These are phyloP conservation scores for Brachypteracias leptosomus DNA, from an alignment of 2,113 vertebrate genomes.

Conservation along the genomic window DNA sequence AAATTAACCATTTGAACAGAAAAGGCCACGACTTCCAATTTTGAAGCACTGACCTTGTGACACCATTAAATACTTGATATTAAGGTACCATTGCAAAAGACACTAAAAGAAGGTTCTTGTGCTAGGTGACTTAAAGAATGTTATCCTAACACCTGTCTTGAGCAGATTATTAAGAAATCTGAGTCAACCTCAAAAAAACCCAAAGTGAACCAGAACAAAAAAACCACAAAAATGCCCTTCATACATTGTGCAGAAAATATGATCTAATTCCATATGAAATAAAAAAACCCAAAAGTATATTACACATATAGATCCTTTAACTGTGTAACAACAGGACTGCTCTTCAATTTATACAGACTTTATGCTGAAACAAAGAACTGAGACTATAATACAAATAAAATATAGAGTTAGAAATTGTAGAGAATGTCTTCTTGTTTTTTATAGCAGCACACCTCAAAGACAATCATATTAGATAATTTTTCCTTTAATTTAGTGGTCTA, in stretches of 20 bases:
- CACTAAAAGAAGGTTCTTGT: background rate
- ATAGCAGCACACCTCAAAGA: conserved; percentile 10
- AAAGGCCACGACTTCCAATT: conserved; percentile 34
- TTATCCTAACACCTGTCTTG: background rate
- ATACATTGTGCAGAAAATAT: background rate
- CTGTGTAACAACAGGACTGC: background rate
- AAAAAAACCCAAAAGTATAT: background rate
- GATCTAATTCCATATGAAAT: background rate
- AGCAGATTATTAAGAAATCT: background rate
- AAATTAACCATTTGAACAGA: conserved; percentile 40
- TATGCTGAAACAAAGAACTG: background rate
- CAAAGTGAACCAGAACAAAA: background rate
- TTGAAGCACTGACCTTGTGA: conserved; percentile 21
- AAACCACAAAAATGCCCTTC: background rate
- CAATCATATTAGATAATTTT: background rate
- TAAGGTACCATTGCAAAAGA: background rate
- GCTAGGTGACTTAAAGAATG: background rate
- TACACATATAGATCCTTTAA: background rate
- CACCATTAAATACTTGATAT: conserved; percentile 57
- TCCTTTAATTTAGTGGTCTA: conserved; percentile 11
- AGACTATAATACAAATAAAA: background rate
- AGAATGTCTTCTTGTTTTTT: background rate
- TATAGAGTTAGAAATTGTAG: background rate
- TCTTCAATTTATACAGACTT: background rate
- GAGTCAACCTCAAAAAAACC: background rate